phyloP scores from a whole-genome alignment of 2,888 invertebrate genomes.

The Volucella bombylans region DNA sequence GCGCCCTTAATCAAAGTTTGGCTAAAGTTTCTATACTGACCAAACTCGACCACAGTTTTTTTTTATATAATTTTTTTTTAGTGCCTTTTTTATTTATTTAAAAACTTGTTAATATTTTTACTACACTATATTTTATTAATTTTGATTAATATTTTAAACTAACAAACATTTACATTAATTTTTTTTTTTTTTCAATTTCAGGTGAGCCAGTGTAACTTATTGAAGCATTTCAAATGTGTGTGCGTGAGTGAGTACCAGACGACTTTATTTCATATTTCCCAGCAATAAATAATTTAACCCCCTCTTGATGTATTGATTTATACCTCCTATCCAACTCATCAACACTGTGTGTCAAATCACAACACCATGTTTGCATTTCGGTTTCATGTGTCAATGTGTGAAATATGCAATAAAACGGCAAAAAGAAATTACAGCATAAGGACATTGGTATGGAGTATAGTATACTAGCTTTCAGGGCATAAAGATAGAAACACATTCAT shows the following conservation, averaged over 20 bases:
- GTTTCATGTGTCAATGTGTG: constrained; percentile 35
- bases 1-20: neutral
- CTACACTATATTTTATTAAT: no score
- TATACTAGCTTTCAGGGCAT: no score
- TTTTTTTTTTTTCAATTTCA: constrained; percentile 47
- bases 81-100: no score
- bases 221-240: constrained; percentile 30
- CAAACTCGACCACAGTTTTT: neutral
- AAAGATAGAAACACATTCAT: neutral
- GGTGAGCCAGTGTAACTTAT: constrained; percentile 46
- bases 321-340: no score
- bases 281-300: constrained; percentile 50
- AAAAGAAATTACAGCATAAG: constrained; percentile 9
- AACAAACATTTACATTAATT: neutral
- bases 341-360: constrained; percentile 33
- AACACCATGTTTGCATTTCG: constrained; percentile 50
- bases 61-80: neutral
- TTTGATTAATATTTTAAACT: no score
- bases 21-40: neutral
- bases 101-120: no score
- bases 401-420: constrained; percentile 41
- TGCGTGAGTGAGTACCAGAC: constrained; percentile 53
- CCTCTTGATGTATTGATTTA: constrained; percentile 57
- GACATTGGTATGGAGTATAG: neutral
- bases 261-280: constrained; percentile 42